Evolutionary conservation across 1,140 invertebrate species (phyloP).

Genomic region (Hetaerina americana): DNA sequence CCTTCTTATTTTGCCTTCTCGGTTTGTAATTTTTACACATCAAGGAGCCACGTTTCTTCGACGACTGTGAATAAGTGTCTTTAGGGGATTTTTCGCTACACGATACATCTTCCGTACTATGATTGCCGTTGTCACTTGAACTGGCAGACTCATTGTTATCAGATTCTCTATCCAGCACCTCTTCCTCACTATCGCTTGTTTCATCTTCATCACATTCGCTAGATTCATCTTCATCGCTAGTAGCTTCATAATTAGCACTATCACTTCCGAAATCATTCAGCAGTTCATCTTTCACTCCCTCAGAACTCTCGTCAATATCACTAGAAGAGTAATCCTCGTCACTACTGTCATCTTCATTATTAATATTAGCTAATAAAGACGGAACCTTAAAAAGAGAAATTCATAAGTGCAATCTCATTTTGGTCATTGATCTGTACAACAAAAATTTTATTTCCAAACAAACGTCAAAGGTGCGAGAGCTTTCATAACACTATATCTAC

Average conservation of each 20-base stretch:
- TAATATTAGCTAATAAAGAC: background rate
- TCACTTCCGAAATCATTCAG: background rate
- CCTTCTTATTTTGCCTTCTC: background rate
- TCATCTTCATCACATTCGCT: constrained; percentile 15
- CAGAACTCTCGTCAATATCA: background rate
- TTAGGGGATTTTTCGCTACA: background rate
- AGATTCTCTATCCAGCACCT: constrained; percentile 8
- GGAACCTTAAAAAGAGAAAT: too few species aligned
- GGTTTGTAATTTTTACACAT: background rate
- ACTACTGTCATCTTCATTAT: constrained; percentile 10
- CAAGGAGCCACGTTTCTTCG: background rate
- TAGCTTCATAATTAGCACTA: constrained; percentile 13
- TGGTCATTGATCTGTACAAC: too few species aligned
- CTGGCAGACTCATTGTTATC: constrained; percentile 9
- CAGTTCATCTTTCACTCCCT: constrained; percentile 7
- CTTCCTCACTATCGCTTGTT: constrained; percentile 14
- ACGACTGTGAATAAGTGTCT: background rate
- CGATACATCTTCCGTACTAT: background rate
- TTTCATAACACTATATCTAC: too few species aligned
- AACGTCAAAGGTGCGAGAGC: too few species aligned
- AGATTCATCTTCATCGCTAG: constrained; percentile 8
- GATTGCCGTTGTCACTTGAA: constrained; percentile 2
- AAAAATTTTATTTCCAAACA: too few species aligned
- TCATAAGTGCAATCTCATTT: too few species aligned
- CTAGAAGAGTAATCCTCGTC: constrained; percentile 7